Percentiles rank a stretch among this genome's conserved stretches.
phyloP scores from a whole-genome alignment of 2,797 vertebrate genomes.

The Sebastolobus alascanus region DNA sequence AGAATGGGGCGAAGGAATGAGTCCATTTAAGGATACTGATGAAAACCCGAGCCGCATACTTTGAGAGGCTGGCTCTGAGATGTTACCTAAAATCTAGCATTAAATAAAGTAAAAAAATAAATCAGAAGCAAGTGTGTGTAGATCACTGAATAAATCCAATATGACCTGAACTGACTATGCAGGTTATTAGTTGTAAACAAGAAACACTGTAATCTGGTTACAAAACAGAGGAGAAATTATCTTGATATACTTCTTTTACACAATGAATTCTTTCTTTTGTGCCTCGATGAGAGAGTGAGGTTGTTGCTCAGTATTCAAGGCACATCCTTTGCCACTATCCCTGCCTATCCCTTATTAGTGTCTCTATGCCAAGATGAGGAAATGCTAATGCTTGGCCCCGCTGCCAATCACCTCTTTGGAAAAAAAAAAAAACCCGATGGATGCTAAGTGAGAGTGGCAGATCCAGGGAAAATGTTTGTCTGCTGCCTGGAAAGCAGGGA shows the following conservation, averaged over 20 bases:
- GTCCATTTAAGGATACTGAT: conserved; percentile 73
- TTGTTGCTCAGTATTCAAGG: conserved; percentile 72
- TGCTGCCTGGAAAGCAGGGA: conserved; percentile 60
- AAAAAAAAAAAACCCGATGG: conserved; percentile 65
- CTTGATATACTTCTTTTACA: conserved; percentile 26
- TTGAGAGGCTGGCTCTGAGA: conserved; percentile 38
- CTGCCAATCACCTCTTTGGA: conserved; percentile 81
- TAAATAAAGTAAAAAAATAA: conserved; percentile 20
- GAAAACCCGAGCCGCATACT: conserved; percentile 55
- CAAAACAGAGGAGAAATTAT: conserved; percentile 28
- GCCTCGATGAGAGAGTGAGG: conserved; percentile 44
- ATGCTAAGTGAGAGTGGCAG: conserved; percentile 84
- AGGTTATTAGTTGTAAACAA: conserved; percentile 13
- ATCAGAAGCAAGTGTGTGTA: not conserved
- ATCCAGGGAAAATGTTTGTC: conserved; percentile 82
- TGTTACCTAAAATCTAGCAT: conserved; percentile 25
- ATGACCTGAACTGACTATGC: not conserved
- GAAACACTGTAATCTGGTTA: conserved; percentile 21
- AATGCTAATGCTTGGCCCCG: conserved; percentile 82
- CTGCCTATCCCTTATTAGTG: conserved; percentile 77
- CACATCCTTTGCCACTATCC: conserved; percentile 69
- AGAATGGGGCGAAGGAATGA: conserved; percentile 61
- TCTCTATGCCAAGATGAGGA: conserved; percentile 78
- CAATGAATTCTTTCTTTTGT: conserved; percentile 48
- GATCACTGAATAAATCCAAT: not conserved